phyloP scores from a whole-genome alignment of 2,797 vertebrate species.

The Staurois parvus region DNA sequence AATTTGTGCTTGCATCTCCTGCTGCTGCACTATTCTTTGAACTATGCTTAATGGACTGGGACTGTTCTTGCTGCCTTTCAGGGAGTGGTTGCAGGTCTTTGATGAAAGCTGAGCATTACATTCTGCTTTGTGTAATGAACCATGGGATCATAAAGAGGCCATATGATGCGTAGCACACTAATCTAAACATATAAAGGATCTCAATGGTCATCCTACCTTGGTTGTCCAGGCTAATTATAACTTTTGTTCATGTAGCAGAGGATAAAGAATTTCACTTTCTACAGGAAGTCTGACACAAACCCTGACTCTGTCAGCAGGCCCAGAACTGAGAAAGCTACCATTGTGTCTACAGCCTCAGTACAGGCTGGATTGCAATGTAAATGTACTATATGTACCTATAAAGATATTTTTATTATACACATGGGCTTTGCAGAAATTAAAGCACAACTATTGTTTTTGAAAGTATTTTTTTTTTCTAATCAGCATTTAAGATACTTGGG shows the following conservation, averaged over 20 bases:
- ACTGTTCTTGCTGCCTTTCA: constrained; percentile 31
- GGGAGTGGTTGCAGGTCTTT: constrained; percentile 9
- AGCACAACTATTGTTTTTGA: too few species aligned
- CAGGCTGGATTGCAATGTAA: too few species aligned
- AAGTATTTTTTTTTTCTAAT: too few species aligned
- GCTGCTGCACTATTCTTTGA: constrained; percentile 24
- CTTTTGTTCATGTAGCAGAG: neutral
- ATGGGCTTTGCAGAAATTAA: too few species aligned
- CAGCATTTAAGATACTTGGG: too few species aligned
- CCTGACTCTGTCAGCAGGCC: neutral
- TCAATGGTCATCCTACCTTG: constrained; percentile 16
- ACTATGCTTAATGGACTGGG: constrained; percentile 31
- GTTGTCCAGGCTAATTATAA: constrained; percentile 22
- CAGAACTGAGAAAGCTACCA: too few species aligned
- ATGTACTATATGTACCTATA: too few species aligned
- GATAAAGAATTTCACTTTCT: neutral
- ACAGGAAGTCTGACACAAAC: neutral
- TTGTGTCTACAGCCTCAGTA: too few species aligned
- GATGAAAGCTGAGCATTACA: constrained; percentile 46
- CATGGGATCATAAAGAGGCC: constrained; percentile 27
- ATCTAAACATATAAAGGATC: constrained; percentile 42
- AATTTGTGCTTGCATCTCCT: neutral
- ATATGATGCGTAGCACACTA: constrained; percentile 33
- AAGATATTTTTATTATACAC: too few species aligned
- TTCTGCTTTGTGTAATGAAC: constrained; percentile 53